Conservation (phyloP, 2,888 invertebrate genomes). For the Papilio protenor region DNA sequence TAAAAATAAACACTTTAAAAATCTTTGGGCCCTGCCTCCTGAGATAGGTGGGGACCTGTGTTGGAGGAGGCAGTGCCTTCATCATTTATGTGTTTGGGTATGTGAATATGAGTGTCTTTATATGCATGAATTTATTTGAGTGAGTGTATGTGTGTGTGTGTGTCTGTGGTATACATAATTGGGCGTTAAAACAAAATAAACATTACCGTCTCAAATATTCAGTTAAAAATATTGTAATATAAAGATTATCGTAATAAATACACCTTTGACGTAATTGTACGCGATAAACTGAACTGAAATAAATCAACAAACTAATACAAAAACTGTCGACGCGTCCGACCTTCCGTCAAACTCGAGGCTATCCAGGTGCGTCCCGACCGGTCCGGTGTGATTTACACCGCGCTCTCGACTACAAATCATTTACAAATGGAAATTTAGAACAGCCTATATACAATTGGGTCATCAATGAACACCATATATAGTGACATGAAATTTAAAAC, state of each 20-base stretch:
- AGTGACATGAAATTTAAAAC: not conserved
- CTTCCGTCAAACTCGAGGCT: slow-evolving; percentile 25
- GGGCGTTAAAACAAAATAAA: too few relatives aligned
- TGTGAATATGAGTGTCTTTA: too few relatives aligned
- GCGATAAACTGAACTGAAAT: slow-evolving; percentile 36
- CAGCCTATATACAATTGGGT: slow-evolving; percentile 18
- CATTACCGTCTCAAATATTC: too few relatives aligned
- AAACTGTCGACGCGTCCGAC: slow-evolving; percentile 47
- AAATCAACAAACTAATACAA: slow-evolving; percentile 52
- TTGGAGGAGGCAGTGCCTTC: too few relatives aligned
- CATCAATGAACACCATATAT: not conserved
- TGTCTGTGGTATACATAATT: too few relatives aligned
- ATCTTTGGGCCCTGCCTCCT: too few relatives aligned
- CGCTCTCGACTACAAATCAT: slow-evolving; percentile 30
- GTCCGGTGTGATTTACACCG: slow-evolving; percentile 33
- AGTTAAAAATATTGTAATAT: not conserved
- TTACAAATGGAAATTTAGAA: slow-evolving; percentile 22
- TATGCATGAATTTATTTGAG: too few relatives aligned
- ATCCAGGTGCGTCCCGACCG: slow-evolving; percentile 25
- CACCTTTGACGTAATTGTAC: not conserved
- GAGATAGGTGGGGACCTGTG: too few relatives aligned
- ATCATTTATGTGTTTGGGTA: too few relatives aligned
- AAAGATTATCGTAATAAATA: not conserved
- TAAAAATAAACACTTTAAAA: too few relatives aligned
- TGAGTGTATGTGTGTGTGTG: too few relatives aligned